Conservation (phyloP, 2,888 invertebrate species). For the Nemoura dubitans region DNA sequence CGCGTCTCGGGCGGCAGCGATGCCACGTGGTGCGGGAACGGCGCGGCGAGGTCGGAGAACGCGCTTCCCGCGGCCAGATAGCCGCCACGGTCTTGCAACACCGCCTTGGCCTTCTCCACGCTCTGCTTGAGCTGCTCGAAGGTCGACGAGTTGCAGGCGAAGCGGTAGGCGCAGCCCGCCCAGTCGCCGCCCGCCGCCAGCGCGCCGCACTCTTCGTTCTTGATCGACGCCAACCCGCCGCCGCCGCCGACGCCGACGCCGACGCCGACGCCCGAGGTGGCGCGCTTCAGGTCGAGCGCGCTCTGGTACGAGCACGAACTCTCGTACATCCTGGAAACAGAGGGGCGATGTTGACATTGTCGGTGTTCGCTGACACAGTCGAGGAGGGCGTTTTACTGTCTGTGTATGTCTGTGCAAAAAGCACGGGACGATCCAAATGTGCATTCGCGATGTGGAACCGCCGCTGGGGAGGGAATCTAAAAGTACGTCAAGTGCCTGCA, state of each 20-base stretch:
- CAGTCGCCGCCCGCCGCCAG: slow-evolving; percentile 55
- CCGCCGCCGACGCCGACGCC: slow-evolving; percentile 60
- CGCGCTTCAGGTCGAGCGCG: slow-evolving; percentile 78
- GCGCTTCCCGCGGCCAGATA: slow-evolving; percentile 77
- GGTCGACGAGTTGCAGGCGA: slow-evolving; percentile 82
- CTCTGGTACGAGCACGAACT: slow-evolving; percentile 92
- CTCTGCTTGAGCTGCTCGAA: slow-evolving; percentile 91
- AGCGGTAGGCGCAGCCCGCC: slow-evolving; percentile 70
- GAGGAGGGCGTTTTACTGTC: too few relatives aligned
- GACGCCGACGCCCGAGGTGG: slow-evolving; percentile 61
- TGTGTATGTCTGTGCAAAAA: too few relatives aligned
- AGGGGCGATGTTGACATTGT: background rate
- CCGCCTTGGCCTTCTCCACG: slow-evolving; percentile 90
- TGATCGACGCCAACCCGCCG: slow-evolving; percentile 61
- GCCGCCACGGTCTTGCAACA: slow-evolving; percentile 77
- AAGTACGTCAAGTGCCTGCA: too few relatives aligned
- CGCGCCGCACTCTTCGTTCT: slow-evolving; percentile 62
- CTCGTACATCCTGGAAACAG: slow-evolving; percentile 76
- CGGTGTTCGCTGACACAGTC: too few relatives aligned
- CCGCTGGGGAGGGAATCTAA: too few relatives aligned
- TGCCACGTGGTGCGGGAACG: slow-evolving; percentile 47
- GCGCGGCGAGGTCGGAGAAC: slow-evolving; percentile 66
- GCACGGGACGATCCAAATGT: too few relatives aligned
- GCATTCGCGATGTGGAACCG: too few relatives aligned
- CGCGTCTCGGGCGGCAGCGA: slow-evolving; percentile 41